Conservation (phyloP, 2,113 vertebrate genomes). For the Pterocles gutturalis region DNA sequence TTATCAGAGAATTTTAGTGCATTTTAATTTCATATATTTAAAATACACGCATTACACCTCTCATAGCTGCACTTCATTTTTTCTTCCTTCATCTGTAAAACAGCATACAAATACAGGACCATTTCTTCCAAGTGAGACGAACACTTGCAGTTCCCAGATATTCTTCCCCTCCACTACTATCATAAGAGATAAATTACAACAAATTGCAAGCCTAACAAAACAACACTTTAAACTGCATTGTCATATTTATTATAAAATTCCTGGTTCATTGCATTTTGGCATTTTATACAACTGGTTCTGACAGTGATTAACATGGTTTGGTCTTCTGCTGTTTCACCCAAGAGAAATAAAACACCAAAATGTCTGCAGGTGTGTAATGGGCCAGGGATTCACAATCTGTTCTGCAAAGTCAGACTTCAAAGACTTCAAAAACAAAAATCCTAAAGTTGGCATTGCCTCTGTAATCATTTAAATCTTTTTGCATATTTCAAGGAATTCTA, state of each 20-base stretch:
- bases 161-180: neutral
- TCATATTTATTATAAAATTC: conserved; percentile 82
- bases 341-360: conserved; percentile 86
- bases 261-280: conserved; percentile 82
- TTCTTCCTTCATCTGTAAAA: neutral
- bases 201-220: conserved; percentile 79
- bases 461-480: conserved; percentile 67
- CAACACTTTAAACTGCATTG: conserved; percentile 76
- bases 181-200: conserved; percentile 70
- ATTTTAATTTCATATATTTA: neutral
- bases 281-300: conserved; percentile 88
- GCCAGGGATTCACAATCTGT: conserved; percentile 91
- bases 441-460: conserved; percentile 72
- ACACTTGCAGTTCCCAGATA: neutral
- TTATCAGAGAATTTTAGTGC: neutral
- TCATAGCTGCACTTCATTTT: neutral
- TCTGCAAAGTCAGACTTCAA: conserved; percentile 85
- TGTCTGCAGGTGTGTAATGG: conserved; percentile 86
- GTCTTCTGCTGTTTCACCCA: conserved; percentile 81
- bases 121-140: neutral
- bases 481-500: conserved; percentile 69
- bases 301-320: conserved; percentile 87
- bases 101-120: neutral
- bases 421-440: conserved; percentile 78
- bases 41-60: accelerated